phyloP scores from a whole-genome alignment of 2,113 vertebrate genomes.

The Asarcornis scutulata region DNA sequence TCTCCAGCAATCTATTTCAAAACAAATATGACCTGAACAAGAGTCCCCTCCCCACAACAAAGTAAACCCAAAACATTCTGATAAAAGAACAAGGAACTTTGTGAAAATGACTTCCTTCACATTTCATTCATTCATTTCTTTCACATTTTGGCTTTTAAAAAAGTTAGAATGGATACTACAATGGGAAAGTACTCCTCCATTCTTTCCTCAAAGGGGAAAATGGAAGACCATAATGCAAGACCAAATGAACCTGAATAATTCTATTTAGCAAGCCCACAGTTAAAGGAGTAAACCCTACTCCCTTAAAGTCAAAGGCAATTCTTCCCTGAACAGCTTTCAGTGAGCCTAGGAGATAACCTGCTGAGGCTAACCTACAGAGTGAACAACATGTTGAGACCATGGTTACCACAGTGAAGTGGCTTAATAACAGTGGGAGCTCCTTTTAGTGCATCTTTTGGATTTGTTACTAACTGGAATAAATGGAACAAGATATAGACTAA shows the following conservation, averaged over 20 bases:
- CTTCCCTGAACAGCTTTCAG: not conserved
- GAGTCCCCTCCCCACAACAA: accelerated
- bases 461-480: not conserved
- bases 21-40: not conserved
- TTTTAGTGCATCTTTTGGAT: not conserved
- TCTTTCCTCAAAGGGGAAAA: not conserved
- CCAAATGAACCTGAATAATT: not conserved
- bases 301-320: not conserved
- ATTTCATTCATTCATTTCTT: not conserved
- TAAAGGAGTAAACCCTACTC: not conserved
- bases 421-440: not conserved
- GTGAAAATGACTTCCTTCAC: not conserved
- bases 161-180: not conserved
- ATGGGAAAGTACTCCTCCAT: not conserved
- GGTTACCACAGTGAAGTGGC: not conserved
- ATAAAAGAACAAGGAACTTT: not conserved
- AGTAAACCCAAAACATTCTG: not conserved
- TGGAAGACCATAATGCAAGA: not conserved
- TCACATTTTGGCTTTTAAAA: not conserved
- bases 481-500: not conserved
- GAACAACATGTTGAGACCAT: not conserved
- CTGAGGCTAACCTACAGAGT: not conserved
- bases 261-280: not conserved
- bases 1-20: not conserved
- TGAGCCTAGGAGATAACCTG: not conserved